A percentile compares a stretch with the other conserved stretches of the same genome.
phyloP scores from a whole-genome alignment of 2,888 invertebrate genomes.

The Phania funesta region DNA sequence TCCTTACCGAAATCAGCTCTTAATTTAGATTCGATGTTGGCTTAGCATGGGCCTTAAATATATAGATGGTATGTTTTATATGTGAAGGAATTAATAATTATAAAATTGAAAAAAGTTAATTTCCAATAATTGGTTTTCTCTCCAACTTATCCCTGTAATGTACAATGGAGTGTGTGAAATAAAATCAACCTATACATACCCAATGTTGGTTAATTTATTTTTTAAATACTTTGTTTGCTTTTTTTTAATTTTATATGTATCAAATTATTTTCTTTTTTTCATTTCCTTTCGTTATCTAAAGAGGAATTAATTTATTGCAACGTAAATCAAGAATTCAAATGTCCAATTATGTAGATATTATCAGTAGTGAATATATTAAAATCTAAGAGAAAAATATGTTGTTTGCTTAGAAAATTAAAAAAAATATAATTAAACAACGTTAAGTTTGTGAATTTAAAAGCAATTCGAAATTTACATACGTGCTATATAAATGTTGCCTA shows the following conservation, averaged over 20 bases:
- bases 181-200: slow-evolving; percentile 43
- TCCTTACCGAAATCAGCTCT: slow-evolving; percentile 50
- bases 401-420: slow-evolving; percentile 58
- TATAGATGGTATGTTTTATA: not conserved
- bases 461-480: slow-evolving; percentile 65
- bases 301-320: slow-evolving; percentile 52
- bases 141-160: slow-evolving; percentile 31
- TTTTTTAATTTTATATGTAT: slow-evolving; percentile 39
- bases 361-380: slow-evolving; percentile 36
- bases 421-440: slow-evolving; percentile 45
- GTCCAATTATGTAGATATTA: slow-evolving; percentile 23
- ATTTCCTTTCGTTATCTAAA: slow-evolving; percentile 51
- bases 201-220: slow-evolving; percentile 1
- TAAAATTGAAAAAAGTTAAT: not conserved
- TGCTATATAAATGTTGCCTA: slow-evolving; percentile 57
- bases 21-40: slow-evolving; percentile 14
- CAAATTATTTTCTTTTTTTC: slow-evolving; percentile 15
- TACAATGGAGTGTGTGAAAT: slow-evolving; percentile 16
- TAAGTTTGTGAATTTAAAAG: slow-evolving; percentile 54
- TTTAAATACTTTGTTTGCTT: slow-evolving; percentile 17
- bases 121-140: not conserved
- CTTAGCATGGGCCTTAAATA: slow-evolving; percentile 17
- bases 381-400: slow-evolving; percentile 33
- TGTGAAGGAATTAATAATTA: slow-evolving; percentile 15
- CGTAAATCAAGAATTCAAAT: slow-evolving; percentile 25